A percentile compares a stretch with the other conserved stretches of the same genome.
Conservation (phyloP, 2,888 invertebrate species). For the Lasius platythorax region DNA sequence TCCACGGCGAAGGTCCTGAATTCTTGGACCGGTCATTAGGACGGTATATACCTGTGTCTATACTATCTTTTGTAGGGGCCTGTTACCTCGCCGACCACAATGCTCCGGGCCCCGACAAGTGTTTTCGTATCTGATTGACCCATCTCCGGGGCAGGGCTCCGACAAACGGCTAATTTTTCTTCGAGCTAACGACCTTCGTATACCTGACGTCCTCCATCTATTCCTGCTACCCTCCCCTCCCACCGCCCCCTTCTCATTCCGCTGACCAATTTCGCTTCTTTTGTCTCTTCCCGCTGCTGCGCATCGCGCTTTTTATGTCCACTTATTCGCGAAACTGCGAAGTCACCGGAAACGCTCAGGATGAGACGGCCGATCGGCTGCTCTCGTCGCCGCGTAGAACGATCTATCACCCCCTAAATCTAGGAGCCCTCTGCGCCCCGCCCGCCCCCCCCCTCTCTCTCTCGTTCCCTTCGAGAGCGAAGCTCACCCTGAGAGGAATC, state of each 20-base stretch:
- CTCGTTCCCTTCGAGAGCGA: constrained; percentile 27
- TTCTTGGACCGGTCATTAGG: constrained; percentile 81
- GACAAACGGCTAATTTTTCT: constrained; percentile 83
- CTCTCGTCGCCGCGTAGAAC: background rate
- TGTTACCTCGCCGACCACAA: constrained; percentile 79
- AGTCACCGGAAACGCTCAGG: constrained; percentile 48
- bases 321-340: constrained; percentile 32
- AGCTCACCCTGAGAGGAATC: constrained; percentile 25
- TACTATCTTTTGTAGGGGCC: constrained; percentile 75
- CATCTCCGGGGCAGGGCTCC: constrained; percentile 76
- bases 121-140: constrained; percentile 84
- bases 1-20: constrained; percentile 67
- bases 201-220: constrained; percentile 70
- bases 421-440: background rate
- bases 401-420: background rate
- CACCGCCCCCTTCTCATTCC: background rate
- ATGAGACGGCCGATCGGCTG: background rate
- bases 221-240: constrained; percentile 33
- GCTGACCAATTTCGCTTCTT: constrained; percentile 50
- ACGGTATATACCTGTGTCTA: constrained; percentile 82
- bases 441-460: background rate
- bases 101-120: constrained; percentile 79
- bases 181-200: constrained; percentile 80
- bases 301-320: constrained; percentile 17
- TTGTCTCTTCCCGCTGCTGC: constrained; percentile 57